Evolutionary conservation across 2,888 invertebrate genomes (phyloP).

Genomic region (Pyrocoelia pectoralis): DNA sequence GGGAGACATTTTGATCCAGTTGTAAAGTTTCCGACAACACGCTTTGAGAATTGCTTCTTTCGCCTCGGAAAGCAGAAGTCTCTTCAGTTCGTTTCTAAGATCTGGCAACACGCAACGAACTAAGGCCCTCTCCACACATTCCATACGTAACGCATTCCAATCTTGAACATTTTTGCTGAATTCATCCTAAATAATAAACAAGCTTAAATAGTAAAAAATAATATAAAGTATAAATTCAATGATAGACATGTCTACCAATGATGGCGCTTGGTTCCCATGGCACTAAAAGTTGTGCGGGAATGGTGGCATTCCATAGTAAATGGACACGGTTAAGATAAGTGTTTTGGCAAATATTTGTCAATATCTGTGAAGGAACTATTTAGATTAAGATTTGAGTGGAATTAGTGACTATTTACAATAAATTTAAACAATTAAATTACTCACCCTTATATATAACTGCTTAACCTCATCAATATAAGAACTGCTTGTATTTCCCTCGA

Average conservation of each 20-base stretch:
- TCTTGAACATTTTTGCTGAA: conserved; percentile 93
- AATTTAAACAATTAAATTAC: too few relatives aligned
- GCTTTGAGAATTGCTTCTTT: conserved; percentile 85
- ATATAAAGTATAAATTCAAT: too few relatives aligned
- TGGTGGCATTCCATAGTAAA: too few relatives aligned
- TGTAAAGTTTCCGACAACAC: conserved; percentile 86
- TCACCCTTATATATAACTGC: conserved; percentile 80
- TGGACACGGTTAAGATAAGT: too few relatives aligned
- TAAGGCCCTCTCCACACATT: conserved; percentile 88
- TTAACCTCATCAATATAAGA: conserved; percentile 91
- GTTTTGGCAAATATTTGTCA: too few relatives aligned
- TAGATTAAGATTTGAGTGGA: too few relatives aligned
- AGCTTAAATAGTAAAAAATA: conserved; percentile 31
- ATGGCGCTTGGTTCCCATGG: too few relatives aligned
- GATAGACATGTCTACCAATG: too few relatives aligned
- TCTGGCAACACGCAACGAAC: conserved; percentile 90
- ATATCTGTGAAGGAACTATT: too few relatives aligned
- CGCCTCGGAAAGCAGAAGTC: conserved; percentile 82
- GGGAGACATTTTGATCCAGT: conserved; percentile 87
- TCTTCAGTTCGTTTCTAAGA: conserved; percentile 83
- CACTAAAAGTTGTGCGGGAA: too few relatives aligned
- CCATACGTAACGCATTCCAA: conserved; percentile 91
- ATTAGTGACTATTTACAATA: too few relatives aligned
- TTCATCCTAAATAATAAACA: conserved; percentile 72
- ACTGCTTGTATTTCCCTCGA: conserved; percentile 79